Base-by-base conservation (phyloP, 2,797 vertebrate genomes). In the Meriones psammophilus region DNA sequence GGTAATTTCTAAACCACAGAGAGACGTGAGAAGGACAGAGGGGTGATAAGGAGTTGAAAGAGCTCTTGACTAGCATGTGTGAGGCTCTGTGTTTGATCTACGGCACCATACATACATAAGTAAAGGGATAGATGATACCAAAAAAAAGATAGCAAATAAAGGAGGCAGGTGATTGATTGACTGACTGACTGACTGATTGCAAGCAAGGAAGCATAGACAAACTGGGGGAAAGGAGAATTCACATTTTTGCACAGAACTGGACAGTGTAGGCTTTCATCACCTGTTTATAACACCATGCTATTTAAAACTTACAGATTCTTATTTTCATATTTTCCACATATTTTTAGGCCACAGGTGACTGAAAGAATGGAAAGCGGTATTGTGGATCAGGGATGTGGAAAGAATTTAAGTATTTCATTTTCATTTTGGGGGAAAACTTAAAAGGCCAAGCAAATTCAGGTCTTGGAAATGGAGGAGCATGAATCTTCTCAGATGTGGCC, bases 371-470 rank as follows among this genome's bases (percentile, higher is more conserved):
- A 36, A 89, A 58, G 4, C 76, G 39, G 68, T 66, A 77, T 26
- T 64, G 15, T 76, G 9, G 46, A 4, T 74, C 36, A n/a, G 20
- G 33, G 20, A 8, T 5, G 1, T 33, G 13, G 30, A n/a, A 10
- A 76, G 14, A 85, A 60, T 54, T 81, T 74, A 86, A 58, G 22
- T 86, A 86, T 77, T 96, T 78, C 64, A 26, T 15, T 83, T 86
- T 50, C 1, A 80, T 79, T 83, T 96, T 76, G 84, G 46, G 78
- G 33, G 39, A 66, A 84, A 17, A 88, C 56, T 87, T 73, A 92
- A 87, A 92, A 96, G 86, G 60, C 4, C 91, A 5, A 96, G 84
- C 68, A 88, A 54, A 15, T 18, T 15, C 36, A 85, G 83, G 89
- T 83, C 71, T 54, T 89, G 74, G 88, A 78, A 77, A 46, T 62